Evolutionary conservation across 2,113 vertebrate genomes (phyloP), one percentile per base, ranked within the genome.

Genomic region (Neogobius melanostomus): DNA sequence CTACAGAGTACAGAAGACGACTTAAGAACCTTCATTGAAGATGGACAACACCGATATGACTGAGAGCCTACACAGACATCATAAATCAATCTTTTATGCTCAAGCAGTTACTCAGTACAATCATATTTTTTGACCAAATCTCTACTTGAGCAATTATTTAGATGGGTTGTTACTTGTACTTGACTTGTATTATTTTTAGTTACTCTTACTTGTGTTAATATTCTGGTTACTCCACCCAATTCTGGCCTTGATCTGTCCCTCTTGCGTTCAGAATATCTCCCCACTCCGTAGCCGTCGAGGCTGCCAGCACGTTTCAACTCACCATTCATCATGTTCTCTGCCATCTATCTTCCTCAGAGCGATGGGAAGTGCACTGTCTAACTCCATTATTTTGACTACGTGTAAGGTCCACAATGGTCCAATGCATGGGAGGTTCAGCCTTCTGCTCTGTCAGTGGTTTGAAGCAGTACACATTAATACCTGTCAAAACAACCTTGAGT

Each of bases 401-500:
- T 44, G 70, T 67, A 67, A 57, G 21, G 62, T 76, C 74, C 64
- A 63, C 74, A 66, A 36, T 59, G 72, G 69, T 74, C 73, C 56
- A 64, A 14, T 14, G 56, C 56, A 11, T 53, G n/a, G 21, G 21
- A 54, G 49, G 54, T 71, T 66, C 66, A 43, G 65, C 71, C 66
- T 64, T 48, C 44, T 17, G 12, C 44, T 66, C 71, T 60, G 74
- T 76, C 76, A 76, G 54, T 45, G 28, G 48, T 71, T 79, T 83
- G 52, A 82, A 59, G 50, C 57, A 47, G 14, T 60, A 62, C 43
- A 74, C 69, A 77, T 80, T 64, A 52, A 69, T 28, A 79, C 56
- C 63, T 82, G 79, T 75, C 83, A 80, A 82, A 88, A 82, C 47
- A 75, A 60, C 74, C 69, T 28, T 64, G 12, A 74, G 64, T 57